Evolutionary conservation across 2,888 invertebrate genomes (phyloP), one percentile per base, ranked within the genome.

Genomic region (Sipha maydis): DNA sequence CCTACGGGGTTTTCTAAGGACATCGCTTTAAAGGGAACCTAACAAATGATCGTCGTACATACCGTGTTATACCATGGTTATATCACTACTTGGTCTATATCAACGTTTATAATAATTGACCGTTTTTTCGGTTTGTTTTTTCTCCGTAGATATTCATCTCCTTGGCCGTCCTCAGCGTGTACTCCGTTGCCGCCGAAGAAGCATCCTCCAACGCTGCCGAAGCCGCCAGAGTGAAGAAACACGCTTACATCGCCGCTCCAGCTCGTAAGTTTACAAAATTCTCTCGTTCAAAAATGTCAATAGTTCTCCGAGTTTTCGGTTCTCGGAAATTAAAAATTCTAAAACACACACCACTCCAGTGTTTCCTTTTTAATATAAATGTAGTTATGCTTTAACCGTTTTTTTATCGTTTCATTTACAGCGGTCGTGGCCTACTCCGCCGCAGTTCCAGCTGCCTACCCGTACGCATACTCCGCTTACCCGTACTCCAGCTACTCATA

Each of bases 91-190:
- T 7, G n/a, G 41, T 8, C 41, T 11, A 14, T 48, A 11, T 1
- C 11, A 14, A 48, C 48, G 48, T 1, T 14, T 14, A 48, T 28
- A 25, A 11, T 69, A 69, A n/a, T 48, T 28, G 69, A 7, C 21
- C 61, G 61, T 19, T 54, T 82, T 28, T 79, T 38, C 56, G 34
- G 7, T 73, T 71, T 56, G 48, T 25, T 21, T 61, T 61, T 4
- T 69, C 25, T 14, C 83, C 89, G 1, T 80, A 91, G 91, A 80
- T 90, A 83, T 88, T 90, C 90, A 69, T 90, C 73, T 89, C 90
- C 85, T 82, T 90, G 77, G 90, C 90, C 85, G 85, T 90, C 78
- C 89, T 90, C 69, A 84, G 89, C 89, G 90, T 90, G 67, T 90
- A 90, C 90, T 90, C 89, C 25, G 85, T 80, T 38, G 90, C 89